Evolutionary conservation across 2,113 vertebrate genomes (phyloP).

Genomic region (Phalacrocorax pelagicus): DNA sequence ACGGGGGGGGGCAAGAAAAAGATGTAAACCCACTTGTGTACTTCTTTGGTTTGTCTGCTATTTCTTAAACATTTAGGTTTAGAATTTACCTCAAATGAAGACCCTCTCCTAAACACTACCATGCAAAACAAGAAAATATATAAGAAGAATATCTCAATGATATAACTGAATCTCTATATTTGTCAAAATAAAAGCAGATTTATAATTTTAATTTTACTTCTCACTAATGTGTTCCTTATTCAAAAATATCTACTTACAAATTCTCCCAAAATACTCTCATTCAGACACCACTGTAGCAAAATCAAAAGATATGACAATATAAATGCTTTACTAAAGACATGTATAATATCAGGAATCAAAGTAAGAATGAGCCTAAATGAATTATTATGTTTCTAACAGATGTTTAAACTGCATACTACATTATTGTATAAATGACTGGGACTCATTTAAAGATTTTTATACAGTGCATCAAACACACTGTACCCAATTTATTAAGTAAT

Average conservation of each 20-base stretch:
- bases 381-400: not conserved
- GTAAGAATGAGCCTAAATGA: not conserved
- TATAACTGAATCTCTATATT: not conserved
- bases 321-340: not conserved
- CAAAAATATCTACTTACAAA: not conserved
- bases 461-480: not conserved
- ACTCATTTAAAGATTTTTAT: not conserved
- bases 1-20: not conserved
- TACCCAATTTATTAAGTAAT: not conserved
- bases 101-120: not conserved
- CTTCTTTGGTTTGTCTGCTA: not conserved
- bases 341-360: not conserved
- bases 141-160: not conserved
- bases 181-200: not conserved
- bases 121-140: not conserved
- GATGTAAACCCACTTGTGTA: accelerated
- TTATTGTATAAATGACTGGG: not conserved
- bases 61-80: not conserved
- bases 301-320: not conserved
- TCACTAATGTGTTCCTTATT: not conserved
- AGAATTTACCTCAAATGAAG: not conserved
- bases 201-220: not conserved
- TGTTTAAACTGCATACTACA: not conserved
- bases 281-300: not conserved
- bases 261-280: not conserved